Evolutionary conservation across 2,113 vertebrate species (phyloP).

Genomic region (Megaceryle maxima): DNA sequence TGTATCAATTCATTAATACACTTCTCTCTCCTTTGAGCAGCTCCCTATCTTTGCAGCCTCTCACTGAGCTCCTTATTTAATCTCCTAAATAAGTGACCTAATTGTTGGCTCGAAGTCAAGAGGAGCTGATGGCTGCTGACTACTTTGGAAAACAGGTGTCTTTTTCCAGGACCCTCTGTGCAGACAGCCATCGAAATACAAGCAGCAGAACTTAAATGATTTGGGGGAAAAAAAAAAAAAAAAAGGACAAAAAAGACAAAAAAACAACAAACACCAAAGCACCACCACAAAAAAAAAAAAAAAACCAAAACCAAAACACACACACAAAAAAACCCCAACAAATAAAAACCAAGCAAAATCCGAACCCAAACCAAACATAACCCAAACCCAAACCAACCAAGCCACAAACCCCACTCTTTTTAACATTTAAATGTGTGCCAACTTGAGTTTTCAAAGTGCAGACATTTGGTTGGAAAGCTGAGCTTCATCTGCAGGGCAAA

Average conservation of each 20-base stretch:
- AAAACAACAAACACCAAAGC: no score
- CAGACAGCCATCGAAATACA: not conserved
- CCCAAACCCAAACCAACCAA: no score
- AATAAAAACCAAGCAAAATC: not conserved
- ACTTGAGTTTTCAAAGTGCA: not conserved
- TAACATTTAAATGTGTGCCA: not conserved
- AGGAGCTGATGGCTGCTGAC: not conserved
- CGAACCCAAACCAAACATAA: not conserved
- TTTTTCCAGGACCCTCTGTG: not conserved
- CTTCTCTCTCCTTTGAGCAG: not conserved
- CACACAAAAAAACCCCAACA: no score
- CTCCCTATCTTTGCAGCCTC: not conserved
- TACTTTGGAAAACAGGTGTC: slow-evolving; percentile 18
- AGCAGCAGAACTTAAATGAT: not conserved
- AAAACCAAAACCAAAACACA: no score
- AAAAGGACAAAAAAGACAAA: not conserved
- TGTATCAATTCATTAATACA: slow-evolving; percentile 23
- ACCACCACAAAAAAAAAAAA: no score
- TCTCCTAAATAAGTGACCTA: slow-evolving; percentile 39
- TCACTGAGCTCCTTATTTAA: slow-evolving; percentile 24
- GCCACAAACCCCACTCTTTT: not conserved
- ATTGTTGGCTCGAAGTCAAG: slow-evolving; percentile 24
- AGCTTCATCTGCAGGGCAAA: not conserved
- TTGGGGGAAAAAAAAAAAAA: not conserved
- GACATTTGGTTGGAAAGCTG: not conserved